Base-by-base conservation (phyloP, 2,113 vertebrate species). In the Gopherus flavomarginatus region DNA sequence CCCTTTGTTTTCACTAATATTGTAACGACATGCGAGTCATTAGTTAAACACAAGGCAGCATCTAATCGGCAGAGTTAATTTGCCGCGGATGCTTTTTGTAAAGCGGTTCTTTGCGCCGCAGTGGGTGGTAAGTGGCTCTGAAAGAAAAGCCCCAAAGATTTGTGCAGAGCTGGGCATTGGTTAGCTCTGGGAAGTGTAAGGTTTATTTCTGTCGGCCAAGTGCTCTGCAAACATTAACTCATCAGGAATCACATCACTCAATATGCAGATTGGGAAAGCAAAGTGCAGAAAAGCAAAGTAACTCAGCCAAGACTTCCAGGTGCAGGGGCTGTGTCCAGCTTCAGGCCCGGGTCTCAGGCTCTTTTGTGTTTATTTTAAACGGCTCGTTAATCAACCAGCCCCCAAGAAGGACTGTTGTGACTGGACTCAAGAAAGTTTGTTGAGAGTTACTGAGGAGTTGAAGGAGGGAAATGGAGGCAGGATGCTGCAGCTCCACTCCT, bases 31-130 rank as follows among this genome's bases (percentile, higher is more conserved):
- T 9, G 57, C 3, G 1, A 19, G 21, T 84, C 13, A 7, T 22
- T 42, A 0, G 1, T 11, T 0, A 75, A 2, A 35, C 10, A 42
- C 6, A 13, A 31, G 0, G 2, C 2, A 5, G 95, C 78, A 54
- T 89, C 52, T 72, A n/a, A 35, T 31, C 0, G 0, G 47, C 1
- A 2, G 10, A 1, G 1, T 44, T 7, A 47, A 38, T 0, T 13
- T 81, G 56, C 78, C 38, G 35, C 1, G 65, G 65, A 38, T 72
- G 35, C 65, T 72, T 72, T 72, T 22, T 5, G 19, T 38, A 38
- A 72, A 72, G 65, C 35, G 9, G 19, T 21, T n/a, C 65, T 38
- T 72, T 3, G 65, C n/a, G 8, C n/a, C 10, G n/a, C 65, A 22
- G 65, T 72, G 4, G n/a, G 65, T 38, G 9, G 9, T 72, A 21